Percentiles rank a stretch among this genome's conserved stretches.
Evolutionary conservation across 2,888 invertebrate genomes (phyloP).

Genomic region (Glomeris marginata): DNA sequence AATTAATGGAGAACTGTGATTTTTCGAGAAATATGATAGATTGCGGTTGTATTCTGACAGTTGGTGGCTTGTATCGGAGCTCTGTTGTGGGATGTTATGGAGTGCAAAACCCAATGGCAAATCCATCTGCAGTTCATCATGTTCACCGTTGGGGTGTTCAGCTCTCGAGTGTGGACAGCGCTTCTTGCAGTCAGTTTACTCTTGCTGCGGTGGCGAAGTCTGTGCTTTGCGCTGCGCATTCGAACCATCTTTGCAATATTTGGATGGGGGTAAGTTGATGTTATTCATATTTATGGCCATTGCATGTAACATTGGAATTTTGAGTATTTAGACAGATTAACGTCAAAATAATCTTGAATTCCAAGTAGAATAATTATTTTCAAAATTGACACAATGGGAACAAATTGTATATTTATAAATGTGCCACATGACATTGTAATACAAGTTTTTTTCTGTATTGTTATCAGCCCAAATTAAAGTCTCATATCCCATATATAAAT

Average conservation of each 20-base stretch:
- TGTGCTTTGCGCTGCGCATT: slow-evolving; percentile 62
- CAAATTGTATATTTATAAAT: too few relatives aligned
- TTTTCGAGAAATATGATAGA: not conserved
- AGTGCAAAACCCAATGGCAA: slow-evolving; percentile 41
- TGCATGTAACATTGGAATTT: slow-evolving; percentile 3
- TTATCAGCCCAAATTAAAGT: too few relatives aligned
- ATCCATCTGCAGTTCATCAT: slow-evolving; percentile 58
- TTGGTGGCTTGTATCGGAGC: slow-evolving; percentile 41
- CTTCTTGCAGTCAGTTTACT: slow-evolving; percentile 64
- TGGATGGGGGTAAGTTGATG: slow-evolving; percentile 40
- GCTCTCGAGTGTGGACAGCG: slow-evolving; percentile 70
- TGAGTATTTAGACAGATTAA: too few relatives aligned
- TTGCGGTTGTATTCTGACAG: slow-evolving; percentile 17
- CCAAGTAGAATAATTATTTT: not conserved
- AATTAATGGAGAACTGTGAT: not conserved
- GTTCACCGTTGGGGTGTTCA: slow-evolving; percentile 54
- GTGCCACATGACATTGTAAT: too few relatives aligned
- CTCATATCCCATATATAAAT: too few relatives aligned
- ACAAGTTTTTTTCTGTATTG: too few relatives aligned
- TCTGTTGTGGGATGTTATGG: slow-evolving; percentile 51
- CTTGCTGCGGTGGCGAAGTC: slow-evolving; percentile 64
- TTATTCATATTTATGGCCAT: slow-evolving; percentile 6
- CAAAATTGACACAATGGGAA: too few relatives aligned
- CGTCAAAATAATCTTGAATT: slow-evolving; percentile 3
- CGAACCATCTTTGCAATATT: slow-evolving; percentile 49